Base-by-base conservation (phyloP, 2,888 invertebrate genomes). In the Acanthosepion pharaonis region DNA sequence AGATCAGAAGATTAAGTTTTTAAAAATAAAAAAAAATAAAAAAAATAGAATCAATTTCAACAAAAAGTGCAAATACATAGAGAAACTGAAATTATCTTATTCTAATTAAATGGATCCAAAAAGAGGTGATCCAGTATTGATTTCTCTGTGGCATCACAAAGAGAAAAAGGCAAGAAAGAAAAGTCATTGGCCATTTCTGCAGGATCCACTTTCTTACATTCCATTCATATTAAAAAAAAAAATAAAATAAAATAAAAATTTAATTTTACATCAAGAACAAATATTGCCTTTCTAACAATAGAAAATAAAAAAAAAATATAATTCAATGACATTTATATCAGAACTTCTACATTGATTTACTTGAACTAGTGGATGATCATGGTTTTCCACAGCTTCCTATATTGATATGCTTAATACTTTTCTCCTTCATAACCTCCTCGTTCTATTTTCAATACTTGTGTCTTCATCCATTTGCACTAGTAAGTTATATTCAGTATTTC, bases 81-180 rank as follows among this genome's bases (percentile, higher is more conserved):
- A 64, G 28, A 78, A 78, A 9, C 4, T 18, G 8, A 78, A 78
- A 78, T 78, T n/a, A n/a, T n/a, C 11, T 78, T 18, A 6, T 9
- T 78, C 78, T 78, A 78, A 78, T 78, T 78, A 78, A 78, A n/a
- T 78, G 78, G 78, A 78, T 78, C 78, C 78, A 78, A 78, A 78
- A 78, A 78, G 15, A 33, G n/a, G 15, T n/a, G 78, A 78, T 78
- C 78, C n/a, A n/a, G 11, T 33, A 78, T 78, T 15, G 78, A 78
- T 33, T 78, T 78, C 78, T 78, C 33, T 78, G n/a, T 78, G 78
- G n/a, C n/a, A 78, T 78, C n/a, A 78, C 33, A n/a, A 15, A 8
- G 0, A 78, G 9, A 33, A 9, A 78, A 78, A 0, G 4, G 11
- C 11, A 78, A 78, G 78, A 78, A 78, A 78, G n/a, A 18, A 33